Percentiles rank a stretch among this genome's conserved stretches.
These are phyloP conservation scores for Lacanobia wlatinum DNA, from an alignment of 2,888 invertebrate genomes.

Conservation along the genomic window DNA sequence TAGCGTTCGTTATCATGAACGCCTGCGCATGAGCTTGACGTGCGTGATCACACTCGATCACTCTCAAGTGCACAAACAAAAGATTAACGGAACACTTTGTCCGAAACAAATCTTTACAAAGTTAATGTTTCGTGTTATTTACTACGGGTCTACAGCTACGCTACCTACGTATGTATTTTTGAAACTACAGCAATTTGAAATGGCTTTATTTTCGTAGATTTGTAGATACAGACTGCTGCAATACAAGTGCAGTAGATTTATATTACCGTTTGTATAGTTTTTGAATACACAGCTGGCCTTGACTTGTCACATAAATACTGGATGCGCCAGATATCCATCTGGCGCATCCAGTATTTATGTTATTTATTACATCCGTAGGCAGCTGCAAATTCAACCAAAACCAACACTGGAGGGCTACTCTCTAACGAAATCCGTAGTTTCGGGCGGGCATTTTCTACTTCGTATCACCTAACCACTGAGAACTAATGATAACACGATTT, in stretches of 20 bases:
- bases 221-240: background rate
- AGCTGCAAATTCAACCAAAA: background rate
- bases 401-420: too few relatives aligned
- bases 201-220: background rate
- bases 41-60: conserved; percentile 61
- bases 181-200: conserved; percentile 2
- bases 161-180: conserved; percentile 7
- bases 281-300: background rate
- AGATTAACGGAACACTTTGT: conserved; percentile 39
- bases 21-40: conserved; percentile 44
- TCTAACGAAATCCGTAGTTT: too few relatives aligned
- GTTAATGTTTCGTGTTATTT: conserved; percentile 5
- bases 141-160: background rate
- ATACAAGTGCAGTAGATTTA: background rate
- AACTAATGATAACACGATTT: too few relatives aligned
- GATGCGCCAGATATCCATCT: background rate
- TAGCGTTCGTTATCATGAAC: conserved; percentile 51
- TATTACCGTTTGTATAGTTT: background rate
- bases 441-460: too few relatives aligned
- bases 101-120: conserved; percentile 39
- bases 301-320: background rate
- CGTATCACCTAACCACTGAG: too few relatives aligned
- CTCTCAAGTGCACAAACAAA: conserved; percentile 51
- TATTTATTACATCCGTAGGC: too few relatives aligned
- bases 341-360: too few relatives aligned